Evolutionary conservation across 1,140 invertebrate species (phyloP), one percentile per base, ranked within the genome.

Genomic region (Drosophila grimshawi): DNA sequence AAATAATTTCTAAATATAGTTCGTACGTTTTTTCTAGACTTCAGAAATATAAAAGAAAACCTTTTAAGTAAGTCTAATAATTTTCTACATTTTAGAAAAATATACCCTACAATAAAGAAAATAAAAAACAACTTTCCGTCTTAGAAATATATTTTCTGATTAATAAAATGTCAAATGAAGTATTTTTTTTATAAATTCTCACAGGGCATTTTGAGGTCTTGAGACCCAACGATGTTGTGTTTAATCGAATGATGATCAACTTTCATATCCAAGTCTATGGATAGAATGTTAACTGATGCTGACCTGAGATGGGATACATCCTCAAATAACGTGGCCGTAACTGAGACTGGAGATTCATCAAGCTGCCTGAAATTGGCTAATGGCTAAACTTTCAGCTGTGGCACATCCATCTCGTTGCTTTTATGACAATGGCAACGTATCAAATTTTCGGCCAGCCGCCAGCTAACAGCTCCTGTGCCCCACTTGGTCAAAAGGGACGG

Each of bases 361-460:
- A 19, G 19, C 19, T 19, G 53, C 41, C 46, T n/a, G 56, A 46
- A 32, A 27, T 19, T 32, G 45, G 37, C 29, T 53, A 67, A 67
- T 67, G 51, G 29, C 29, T 37, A 73, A 67, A 67, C 46, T 72
- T 53, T 43, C 45, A 45, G 53, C 62, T 51, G 45, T 11, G 46
- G 29, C 39, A 71, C 41, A 71, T 71, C 59, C 72, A 70, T 64
- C 72, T 64, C 61, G 43, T 55, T 41, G 65, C 64, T 32, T 57
- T 80, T 73, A 63, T 43, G 72, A 46, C 72, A 56, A 45, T 63
- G 66, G 57, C 80, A 81, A 70, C 81, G 69, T 81, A 85, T 86
- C 82, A 82, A 88, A 86, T 86, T 82, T 81, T 69, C 74, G 77
- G 60, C 45, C 68, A 67, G 64, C 59, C 45, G 45, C 35, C 52